Evolutionary conservation across 1,140 invertebrate species (phyloP).

Genomic region (Atta colombica): DNA sequence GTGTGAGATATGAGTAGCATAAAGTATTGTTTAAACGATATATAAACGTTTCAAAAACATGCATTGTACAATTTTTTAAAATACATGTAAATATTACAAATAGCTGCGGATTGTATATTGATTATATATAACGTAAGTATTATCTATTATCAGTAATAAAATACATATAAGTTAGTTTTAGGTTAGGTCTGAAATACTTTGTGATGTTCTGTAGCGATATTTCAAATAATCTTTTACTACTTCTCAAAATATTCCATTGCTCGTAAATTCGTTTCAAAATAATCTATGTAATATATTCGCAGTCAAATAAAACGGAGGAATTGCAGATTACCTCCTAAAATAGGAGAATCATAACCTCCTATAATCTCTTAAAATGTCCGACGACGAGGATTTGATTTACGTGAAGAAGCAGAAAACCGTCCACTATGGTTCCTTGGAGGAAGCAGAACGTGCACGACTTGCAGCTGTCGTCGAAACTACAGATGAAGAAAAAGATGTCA

Average conservation of each 20-base stretch:
- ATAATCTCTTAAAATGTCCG: slow-evolving; percentile 90
- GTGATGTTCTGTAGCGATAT: neutral
- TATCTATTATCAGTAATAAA: neutral
- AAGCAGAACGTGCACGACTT: slow-evolving; percentile 90
- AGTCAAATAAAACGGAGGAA: neutral
- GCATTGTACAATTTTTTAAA: neutral
- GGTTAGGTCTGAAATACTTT: neutral
- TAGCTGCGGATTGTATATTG: neutral
- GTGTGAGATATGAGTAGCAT: too few relatives aligned
- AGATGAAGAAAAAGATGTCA: slow-evolving; percentile 86
- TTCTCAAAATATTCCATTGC: neutral
- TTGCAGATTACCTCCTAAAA: neutral
- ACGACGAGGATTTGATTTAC: slow-evolving; percentile 93
- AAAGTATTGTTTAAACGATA: neutral
- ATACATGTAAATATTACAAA: neutral
- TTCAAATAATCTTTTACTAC: neutral
- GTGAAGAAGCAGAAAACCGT: slow-evolving; percentile 92
- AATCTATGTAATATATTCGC: neutral
- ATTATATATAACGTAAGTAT: neutral
- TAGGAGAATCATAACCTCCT: too few relatives aligned
- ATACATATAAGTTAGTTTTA: neutral
- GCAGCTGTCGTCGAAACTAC: slow-evolving; percentile 84
- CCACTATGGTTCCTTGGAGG: slow-evolving; percentile 96
- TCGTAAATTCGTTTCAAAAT: neutral
- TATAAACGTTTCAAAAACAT: neutral